Evolutionary conservation across 2,888 invertebrate genomes (phyloP).

Genomic region (Stenchaetothrips biformis): DNA sequence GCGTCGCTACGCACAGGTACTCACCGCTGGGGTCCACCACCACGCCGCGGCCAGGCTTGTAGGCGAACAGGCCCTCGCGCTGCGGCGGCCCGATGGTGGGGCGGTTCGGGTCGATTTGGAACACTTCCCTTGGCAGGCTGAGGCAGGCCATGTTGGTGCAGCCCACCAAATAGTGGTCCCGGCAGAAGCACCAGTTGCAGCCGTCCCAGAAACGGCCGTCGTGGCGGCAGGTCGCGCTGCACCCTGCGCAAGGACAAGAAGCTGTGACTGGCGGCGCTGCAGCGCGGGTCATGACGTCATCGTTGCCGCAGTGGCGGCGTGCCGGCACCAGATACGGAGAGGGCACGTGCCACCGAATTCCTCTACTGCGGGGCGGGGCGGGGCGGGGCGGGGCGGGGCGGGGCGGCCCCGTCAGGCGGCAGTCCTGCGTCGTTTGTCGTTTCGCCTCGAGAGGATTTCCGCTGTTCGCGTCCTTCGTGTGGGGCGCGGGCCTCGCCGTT

Average conservation of each 20-base stretch:
- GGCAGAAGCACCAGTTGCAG: slow-evolving; percentile 17
- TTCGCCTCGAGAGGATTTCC: too few species aligned
- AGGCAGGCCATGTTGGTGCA: slow-evolving; percentile 18
- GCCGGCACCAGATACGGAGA: neutral
- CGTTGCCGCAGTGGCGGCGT: neutral
- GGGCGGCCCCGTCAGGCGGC: too few species aligned
- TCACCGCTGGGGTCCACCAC: neutral
- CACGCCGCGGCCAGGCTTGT: neutral
- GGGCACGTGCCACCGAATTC: too few species aligned
- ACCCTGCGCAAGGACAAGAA: slow-evolving; percentile 4
- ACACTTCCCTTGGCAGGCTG: neutral
- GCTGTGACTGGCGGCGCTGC: too few species aligned
- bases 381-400: too few species aligned
- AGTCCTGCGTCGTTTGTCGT: too few species aligned
- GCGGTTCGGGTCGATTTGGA: neutral
- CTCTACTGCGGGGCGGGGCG: too few species aligned
- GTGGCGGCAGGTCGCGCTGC: neutral
- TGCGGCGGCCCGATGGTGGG: slow-evolving; percentile 10
- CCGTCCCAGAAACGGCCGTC: slow-evolving; percentile 13
- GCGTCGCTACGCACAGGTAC: neutral
- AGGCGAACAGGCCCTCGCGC: neutral
- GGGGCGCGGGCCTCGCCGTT: too few species aligned
- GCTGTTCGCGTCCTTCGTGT: too few species aligned
- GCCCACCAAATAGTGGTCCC: neutral
- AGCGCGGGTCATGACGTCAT: neutral